Percentiles rank a stretch among this genome's conserved stretches.
Evolutionary conservation across 2,113 vertebrate genomes (phyloP).

Genomic region (Peromyscus polionotus): DNA sequence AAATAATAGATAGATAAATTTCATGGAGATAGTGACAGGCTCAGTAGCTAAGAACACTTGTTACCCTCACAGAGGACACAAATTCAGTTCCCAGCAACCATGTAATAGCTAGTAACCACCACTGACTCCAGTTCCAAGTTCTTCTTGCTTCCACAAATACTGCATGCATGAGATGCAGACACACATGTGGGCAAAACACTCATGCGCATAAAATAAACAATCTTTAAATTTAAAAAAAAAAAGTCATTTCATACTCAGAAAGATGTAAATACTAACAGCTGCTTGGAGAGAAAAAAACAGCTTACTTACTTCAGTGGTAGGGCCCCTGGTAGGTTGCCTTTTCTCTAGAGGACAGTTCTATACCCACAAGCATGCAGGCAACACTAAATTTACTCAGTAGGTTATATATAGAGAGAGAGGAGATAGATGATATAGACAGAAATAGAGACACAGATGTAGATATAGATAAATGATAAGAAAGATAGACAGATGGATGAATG

Average conservation of each 20-base stretch:
- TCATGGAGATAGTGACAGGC: not conserved
- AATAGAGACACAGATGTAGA: not conserved
- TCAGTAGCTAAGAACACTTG: not conserved
- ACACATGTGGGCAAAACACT: not conserved
- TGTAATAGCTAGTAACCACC: not conserved
- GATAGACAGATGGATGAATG: no score
- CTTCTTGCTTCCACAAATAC: not conserved
- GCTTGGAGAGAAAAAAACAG: not conserved
- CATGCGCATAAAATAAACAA: not conserved
- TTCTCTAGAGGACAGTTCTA: not conserved
- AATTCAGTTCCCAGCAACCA: not conserved
- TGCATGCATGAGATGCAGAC: not conserved
- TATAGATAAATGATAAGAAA: no score
- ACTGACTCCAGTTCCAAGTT: not conserved
- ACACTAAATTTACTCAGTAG: not conserved
- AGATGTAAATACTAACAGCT: slow-evolving; percentile 4
- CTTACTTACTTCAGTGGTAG: not conserved
- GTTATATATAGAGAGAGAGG: not conserved
- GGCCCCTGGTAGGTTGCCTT: not conserved
- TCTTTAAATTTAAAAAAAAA: not conserved
- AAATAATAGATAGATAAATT: slow-evolving; percentile 48
- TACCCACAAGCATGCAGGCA: not conserved
- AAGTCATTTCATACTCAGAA: slow-evolving; percentile 66
- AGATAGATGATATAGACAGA: not conserved
- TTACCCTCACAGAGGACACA: not conserved